Evolutionary conservation across 1,140 invertebrate species (phyloP).

Genomic region (Campoletis sonorensis): DNA sequence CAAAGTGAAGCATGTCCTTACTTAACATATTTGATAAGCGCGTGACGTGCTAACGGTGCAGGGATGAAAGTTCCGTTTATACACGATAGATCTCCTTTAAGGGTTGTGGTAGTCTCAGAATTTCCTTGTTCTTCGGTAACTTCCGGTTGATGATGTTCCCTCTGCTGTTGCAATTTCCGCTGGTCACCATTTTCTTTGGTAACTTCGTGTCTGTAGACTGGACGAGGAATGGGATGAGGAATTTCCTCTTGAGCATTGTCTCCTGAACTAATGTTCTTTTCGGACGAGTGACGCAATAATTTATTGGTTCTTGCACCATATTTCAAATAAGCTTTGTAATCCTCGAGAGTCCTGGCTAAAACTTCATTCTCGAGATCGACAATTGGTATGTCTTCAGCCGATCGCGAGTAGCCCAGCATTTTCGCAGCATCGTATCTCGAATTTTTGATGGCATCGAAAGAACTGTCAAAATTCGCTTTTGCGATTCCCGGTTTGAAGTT

Average conservation of each 20-base stretch:
- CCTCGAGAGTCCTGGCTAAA: constrained; percentile 65
- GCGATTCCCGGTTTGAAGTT: background rate
- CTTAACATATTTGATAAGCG: constrained; percentile 76
- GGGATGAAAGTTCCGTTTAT: constrained; percentile 74
- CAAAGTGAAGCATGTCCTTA: constrained; percentile 65
- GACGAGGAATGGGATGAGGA: background rate
- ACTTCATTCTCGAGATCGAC: constrained; percentile 69
- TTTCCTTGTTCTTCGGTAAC: constrained; percentile 39
- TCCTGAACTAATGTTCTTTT: background rate
- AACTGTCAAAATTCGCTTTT: background rate
- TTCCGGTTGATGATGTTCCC: constrained; percentile 40
- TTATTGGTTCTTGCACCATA: constrained; percentile 55
- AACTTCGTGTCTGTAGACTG: constrained; percentile 6
- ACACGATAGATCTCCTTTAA: constrained; percentile 72
- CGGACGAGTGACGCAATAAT: constrained; percentile 25
- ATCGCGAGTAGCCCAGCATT: constrained; percentile 69
- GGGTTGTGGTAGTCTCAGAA: constrained; percentile 44
- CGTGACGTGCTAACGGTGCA: constrained; percentile 69
- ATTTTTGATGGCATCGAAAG: constrained; percentile 4
- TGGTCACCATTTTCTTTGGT: constrained; percentile 22
- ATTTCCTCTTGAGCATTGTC: constrained; percentile 13
- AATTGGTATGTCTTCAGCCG: constrained; percentile 66
- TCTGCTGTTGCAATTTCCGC: background rate
- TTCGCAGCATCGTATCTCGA: constrained; percentile 63
- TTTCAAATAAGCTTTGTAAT: constrained; percentile 69